A percentile compares a stretch with the other conserved stretches of the same genome.
Evolutionary conservation across 2,797 vertebrate species (phyloP).

Genomic region (Mycteria americana): DNA sequence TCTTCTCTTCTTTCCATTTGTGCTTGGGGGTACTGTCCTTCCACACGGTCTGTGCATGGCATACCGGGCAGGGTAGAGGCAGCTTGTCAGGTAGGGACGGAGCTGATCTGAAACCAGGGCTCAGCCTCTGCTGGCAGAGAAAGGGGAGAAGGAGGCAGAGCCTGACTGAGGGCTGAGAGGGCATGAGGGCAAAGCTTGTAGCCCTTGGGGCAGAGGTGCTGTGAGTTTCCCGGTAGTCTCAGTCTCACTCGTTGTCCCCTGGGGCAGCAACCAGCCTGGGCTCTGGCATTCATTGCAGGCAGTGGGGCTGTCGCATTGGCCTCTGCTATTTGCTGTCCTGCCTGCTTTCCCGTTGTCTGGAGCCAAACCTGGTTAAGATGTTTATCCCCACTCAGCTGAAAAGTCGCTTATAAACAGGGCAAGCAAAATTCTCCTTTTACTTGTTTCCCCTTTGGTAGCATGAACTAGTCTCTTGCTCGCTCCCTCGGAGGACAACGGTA

Average conservation of each 20-base stretch:
- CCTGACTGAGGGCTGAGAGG: neutral
- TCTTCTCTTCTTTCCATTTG: neutral
- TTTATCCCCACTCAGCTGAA: neutral
- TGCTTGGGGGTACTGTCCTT: neutral
- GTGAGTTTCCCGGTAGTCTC: neutral
- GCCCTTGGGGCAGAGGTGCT: neutral
- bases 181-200: neutral
- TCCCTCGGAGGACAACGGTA: neutral
- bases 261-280: neutral
- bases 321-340: neutral
- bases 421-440: neutral
- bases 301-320: neutral
- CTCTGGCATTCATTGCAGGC: neutral
- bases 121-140: neutral
- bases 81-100: neutral
- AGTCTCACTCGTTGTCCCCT: neutral
- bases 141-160: neutral
- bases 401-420: neutral
- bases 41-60: rapidly evolving
- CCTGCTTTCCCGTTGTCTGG: neutral
- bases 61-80: neutral
- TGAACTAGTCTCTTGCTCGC: neutral
- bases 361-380: neutral
- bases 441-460: neutral
- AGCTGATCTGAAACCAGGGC: neutral